Evolutionary conservation across 2,113 vertebrate genomes (phyloP).

Genomic region (Gymnorhina tibicen): DNA sequence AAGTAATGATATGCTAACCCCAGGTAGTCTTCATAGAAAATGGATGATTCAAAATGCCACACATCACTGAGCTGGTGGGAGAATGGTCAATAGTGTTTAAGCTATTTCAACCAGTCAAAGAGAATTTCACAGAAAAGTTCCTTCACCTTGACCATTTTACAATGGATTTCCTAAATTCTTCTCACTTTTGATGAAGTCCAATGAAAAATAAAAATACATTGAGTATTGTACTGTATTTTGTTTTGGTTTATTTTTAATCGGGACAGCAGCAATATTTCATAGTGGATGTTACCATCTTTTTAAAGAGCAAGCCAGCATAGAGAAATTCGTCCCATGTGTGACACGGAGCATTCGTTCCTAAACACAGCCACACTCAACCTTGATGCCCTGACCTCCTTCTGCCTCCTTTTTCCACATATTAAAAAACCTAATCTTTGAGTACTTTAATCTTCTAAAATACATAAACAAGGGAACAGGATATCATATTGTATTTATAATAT

Average conservation of each 20-base stretch:
- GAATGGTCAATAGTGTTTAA: conserved; percentile 55
- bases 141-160: background rate
- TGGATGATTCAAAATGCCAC: conserved; percentile 48
- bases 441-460: background rate
- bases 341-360: background rate
- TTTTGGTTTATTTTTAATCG: background rate
- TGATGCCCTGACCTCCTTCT: background rate
- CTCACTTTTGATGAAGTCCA: background rate
- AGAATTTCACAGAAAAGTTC: background rate
- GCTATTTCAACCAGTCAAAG: conserved; percentile 31
- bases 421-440: background rate
- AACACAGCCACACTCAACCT: background rate
- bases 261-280: background rate
- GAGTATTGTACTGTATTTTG: background rate
- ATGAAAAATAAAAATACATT: background rate
- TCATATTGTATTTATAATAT: background rate
- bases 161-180: background rate
- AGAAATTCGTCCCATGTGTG: background rate
- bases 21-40: conserved; percentile 32
- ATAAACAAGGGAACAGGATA: background rate
- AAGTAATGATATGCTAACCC: conserved; percentile 18
- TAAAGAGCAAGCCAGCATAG: background rate
- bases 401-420: background rate
- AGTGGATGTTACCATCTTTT: background rate
- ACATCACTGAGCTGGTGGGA: conserved; percentile 38